These are phyloP conservation scores for Ibycter americanus DNA, from an alignment of 2,797 vertebrate genomes.

Conservation along the genomic window DNA sequence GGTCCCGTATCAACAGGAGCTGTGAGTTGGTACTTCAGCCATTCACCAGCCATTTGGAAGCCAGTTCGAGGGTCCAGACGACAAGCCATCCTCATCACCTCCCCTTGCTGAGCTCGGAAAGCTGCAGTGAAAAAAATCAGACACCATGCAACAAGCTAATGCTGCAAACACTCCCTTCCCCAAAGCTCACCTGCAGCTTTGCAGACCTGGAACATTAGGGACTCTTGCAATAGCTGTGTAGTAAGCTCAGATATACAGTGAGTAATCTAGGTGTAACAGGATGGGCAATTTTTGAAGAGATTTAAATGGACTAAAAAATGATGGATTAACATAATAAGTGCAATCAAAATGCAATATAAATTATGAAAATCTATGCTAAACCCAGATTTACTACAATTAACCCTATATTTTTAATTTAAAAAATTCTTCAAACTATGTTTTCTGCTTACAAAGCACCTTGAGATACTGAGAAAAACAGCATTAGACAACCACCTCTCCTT, in stretches of 20 bases:
- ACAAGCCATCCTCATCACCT: conserved; percentile 87
- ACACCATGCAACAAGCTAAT: not conserved
- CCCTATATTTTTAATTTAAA: not conserved
- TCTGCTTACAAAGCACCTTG: not conserved
- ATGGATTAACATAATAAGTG: not conserved
- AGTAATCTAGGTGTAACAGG: not conserved
- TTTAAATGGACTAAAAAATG: not conserved
- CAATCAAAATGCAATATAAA: not conserved
- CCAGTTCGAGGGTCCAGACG: conserved; percentile 88
- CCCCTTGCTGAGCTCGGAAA: conserved; percentile 90
- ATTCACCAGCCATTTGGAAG: conserved; percentile 90
- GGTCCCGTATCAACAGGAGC: conserved; percentile 82
- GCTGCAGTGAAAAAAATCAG: conserved; percentile 73
- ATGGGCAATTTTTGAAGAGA: not conserved
- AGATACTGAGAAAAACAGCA: not conserved
- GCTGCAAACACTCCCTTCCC: not conserved
- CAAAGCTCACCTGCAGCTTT: not conserved
- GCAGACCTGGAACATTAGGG: not conserved
- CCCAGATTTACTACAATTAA: not conserved
- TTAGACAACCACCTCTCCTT: not conserved
- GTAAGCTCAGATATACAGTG: not conserved
- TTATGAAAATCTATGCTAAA: not conserved
- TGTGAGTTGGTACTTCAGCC: conserved; percentile 88
- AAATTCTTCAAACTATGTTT: not conserved
- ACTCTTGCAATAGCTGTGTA: not conserved